Percentiles rank a stretch among this genome's conserved stretches.
These are phyloP conservation scores for Amphimedon queenslandica DNA, from an alignment of 37 sponge, comb jelly and placozoan species.

Conservation along the genomic window DNA sequence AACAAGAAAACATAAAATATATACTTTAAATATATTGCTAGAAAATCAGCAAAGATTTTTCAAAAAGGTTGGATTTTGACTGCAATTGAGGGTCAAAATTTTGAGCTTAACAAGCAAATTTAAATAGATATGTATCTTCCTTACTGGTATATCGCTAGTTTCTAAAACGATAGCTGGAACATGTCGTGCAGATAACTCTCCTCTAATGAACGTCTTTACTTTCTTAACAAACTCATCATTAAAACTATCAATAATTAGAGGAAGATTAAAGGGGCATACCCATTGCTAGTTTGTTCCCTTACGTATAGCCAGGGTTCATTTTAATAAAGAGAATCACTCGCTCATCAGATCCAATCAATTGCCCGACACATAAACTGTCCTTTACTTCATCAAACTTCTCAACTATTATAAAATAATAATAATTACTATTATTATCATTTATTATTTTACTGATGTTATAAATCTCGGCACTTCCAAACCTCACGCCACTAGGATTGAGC, in stretches of 20 bases:
- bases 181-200: constrained; percentile 88
- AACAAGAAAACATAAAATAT: neutral
- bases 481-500: constrained; percentile 91
- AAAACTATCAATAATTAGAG: constrained; percentile 37
- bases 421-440: too few relatives aligned
- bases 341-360: constrained; percentile 75
- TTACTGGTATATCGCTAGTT: constrained; percentile 88
- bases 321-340: constrained; percentile 95
- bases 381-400: constrained; percentile 67
- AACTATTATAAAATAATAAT: constrained; percentile 43
- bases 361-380: constrained; percentile 96
- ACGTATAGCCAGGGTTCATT: constrained; percentile 64
- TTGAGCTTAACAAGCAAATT: too few relatives aligned
- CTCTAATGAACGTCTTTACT: constrained; percentile 68
- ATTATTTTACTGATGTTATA: constrained; percentile 91
- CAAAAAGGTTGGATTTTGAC: too few relatives aligned
- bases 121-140: too few relatives aligned
- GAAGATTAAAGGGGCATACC: neutral
- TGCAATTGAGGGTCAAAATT: too few relatives aligned
- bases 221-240: constrained; percentile 50
- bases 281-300: neutral
- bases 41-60: neutral
- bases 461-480: constrained; percentile 98
- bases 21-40: neutral
- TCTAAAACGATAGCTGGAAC: constrained; percentile 84